Conservation (phyloP, 2,797 vertebrate genomes). For the Pipistrellus pipistrellus region DNA sequence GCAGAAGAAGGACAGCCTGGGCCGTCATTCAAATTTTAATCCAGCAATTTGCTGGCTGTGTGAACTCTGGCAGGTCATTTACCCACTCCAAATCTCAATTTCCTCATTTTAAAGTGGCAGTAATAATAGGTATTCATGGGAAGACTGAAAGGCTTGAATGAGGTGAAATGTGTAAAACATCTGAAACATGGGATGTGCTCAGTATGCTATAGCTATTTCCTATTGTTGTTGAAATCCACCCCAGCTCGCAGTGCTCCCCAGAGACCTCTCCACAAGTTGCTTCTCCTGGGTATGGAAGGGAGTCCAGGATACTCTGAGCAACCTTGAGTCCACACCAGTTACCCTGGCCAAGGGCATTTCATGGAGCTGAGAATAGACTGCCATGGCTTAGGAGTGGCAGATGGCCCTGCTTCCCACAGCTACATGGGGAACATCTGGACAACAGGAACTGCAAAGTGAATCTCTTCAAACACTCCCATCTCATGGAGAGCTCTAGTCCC, state of each 20-base stretch:
- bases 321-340: not conserved
- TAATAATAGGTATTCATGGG: not conserved
- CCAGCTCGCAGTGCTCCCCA: not conserved
- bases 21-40: not conserved
- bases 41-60: not conserved
- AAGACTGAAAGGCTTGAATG: not conserved
- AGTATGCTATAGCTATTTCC: not conserved
- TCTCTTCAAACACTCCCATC: not conserved
- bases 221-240: not conserved
- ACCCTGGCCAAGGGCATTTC: not conserved
- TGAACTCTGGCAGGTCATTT: not conserved
- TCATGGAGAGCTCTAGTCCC: not conserved
- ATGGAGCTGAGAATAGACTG: not conserved
- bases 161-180: not conserved
- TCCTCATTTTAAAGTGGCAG: not conserved
- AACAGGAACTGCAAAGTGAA: not conserved
- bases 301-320: not conserved
- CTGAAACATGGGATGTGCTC: not conserved
- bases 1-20: not conserved
- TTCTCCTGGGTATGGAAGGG: not conserved
- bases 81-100: not conserved
- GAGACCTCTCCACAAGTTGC: too few species aligned
- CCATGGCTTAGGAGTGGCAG: not conserved
- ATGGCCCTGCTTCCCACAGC: not conserved
- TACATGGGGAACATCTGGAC: not conserved